Evolutionary conservation across 2,113 vertebrate species (phyloP).

Genomic region (Thalassoma bifasciatum): DNA sequence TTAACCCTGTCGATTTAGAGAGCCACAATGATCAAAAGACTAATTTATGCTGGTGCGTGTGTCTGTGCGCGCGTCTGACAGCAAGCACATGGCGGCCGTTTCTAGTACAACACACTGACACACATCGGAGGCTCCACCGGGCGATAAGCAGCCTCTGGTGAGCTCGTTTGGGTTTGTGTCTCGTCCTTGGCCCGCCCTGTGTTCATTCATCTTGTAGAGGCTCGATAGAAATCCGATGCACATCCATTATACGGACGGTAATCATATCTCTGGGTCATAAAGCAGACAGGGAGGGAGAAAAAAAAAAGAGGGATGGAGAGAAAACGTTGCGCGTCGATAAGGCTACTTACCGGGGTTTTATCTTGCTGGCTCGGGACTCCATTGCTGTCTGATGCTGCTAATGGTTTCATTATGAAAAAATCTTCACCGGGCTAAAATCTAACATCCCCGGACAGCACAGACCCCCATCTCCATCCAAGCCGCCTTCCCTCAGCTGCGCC

Average conservation of each 20-base stretch:
- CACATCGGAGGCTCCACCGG: conserved; percentile 63
- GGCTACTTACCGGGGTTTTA: conserved; percentile 95
- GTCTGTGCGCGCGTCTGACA: conserved; percentile 57
- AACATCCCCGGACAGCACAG: conserved; percentile 87
- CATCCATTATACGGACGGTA: conserved; percentile 62
- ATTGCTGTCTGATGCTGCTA: conserved; percentile 95
- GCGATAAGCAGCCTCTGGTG: conserved; percentile 41
- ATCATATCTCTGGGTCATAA: conserved; percentile 72
- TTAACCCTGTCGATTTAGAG: neutral
- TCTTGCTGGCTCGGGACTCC: conserved; percentile 97
- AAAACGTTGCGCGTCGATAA: conserved; percentile 68
- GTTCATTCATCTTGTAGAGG: conserved; percentile 50
- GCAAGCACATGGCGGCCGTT: conserved; percentile 78
- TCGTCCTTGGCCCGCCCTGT: conserved; percentile 46
- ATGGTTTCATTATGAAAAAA: conserved; percentile 98
- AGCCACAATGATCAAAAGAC: neutral
- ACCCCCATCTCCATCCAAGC: conserved; percentile 49
- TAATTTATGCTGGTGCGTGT: conserved; percentile 24
- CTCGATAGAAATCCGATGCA: conserved; percentile 67
- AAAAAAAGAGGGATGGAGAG: conserved; percentile 18
- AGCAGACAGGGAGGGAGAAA: conserved; percentile 8
- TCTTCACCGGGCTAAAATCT: conserved; percentile 87
- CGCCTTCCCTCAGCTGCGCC: conserved; percentile 27
- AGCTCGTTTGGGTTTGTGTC: conserved; percentile 16
- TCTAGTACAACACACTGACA: conserved; percentile 77